These are phyloP conservation scores for Acanthoscelides obtectus DNA, from an alignment of 2,888 invertebrate genomes.

Conservation along the genomic window DNA sequence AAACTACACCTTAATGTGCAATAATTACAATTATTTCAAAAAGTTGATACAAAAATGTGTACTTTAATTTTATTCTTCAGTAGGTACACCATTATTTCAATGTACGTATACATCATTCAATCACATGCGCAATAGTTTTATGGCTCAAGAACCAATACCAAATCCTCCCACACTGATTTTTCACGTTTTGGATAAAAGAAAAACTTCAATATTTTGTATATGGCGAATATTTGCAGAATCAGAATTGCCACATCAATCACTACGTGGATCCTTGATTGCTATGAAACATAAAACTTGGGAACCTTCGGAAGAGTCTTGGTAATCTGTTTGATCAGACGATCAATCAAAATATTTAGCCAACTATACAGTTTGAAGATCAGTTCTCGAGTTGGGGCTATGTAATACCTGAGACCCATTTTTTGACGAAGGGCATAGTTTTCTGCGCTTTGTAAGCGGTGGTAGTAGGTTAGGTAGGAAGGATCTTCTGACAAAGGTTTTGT, in stretches of 20 bases:
- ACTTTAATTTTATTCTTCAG: no score
- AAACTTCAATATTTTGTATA: conserved; percentile 33
- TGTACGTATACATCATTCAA: no score
- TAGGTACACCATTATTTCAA: no score
- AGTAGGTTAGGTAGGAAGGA: conserved; percentile 42
- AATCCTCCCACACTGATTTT: conserved; percentile 18
- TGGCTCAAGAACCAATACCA: conserved; percentile 13
- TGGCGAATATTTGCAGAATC: conserved; percentile 30
- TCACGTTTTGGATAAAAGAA: conserved; percentile 32
- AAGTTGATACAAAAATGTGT: no score
- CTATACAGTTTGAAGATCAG: conserved; percentile 21
- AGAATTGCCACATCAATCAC: conserved; percentile 31
- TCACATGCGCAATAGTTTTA: not conserved
- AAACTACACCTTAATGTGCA: no score
- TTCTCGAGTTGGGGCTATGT: conserved; percentile 42
- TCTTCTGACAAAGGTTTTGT: conserved; percentile 58
- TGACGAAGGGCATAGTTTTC: conserved; percentile 48
- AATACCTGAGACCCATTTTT: conserved; percentile 51
- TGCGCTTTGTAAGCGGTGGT: conserved; percentile 44
- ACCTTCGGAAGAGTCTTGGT: conserved; percentile 13
- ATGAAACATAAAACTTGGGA: conserved; percentile 24
- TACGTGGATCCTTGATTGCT: conserved; percentile 33
- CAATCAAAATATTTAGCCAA: not conserved
- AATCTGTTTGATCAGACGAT: conserved; percentile 5
- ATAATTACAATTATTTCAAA: no score